phyloP scores from a whole-genome alignment of 2,888 invertebrate genomes.

The Athalia circularis region DNA sequence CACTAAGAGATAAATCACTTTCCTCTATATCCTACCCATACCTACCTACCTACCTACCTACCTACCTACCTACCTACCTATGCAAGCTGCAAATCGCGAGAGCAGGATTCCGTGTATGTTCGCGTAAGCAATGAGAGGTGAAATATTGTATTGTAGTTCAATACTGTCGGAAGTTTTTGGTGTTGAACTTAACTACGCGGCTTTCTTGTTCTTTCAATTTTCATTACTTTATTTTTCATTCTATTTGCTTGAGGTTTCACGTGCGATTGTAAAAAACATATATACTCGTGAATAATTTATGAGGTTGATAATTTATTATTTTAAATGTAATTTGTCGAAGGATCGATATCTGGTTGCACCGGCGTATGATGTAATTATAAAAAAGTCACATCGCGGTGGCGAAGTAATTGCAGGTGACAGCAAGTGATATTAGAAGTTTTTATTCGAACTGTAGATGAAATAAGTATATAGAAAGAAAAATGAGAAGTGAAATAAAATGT shows the following conservation, averaged over 20 bases:
- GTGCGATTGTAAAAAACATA: not conserved
- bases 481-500: not conserved
- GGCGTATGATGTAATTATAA: no score
- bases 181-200: no score
- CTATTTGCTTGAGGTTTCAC: not conserved
- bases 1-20: slow-evolving; percentile 10
- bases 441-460: not conserved
- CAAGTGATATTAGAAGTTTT: not conserved
- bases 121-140: no score
- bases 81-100: no score
- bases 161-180: no score
- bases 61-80: no score
- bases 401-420: slow-evolving; percentile 9
- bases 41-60: no score
- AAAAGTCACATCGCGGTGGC: not conserved
- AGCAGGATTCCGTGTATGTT: no score
- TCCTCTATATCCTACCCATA: not conserved
- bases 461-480: not conserved
- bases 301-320: not conserved
- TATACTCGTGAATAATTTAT: not conserved
- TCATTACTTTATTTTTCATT: no score
- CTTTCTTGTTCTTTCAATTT: no score
- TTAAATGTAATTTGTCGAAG: not conserved
- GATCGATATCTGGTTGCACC: no score
- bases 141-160: no score